A percentile compares a stretch with the other conserved stretches of the same genome.
Conservation (phyloP, 92 coral and sea anemone genomes). For the Parazoanthus swiftii region DNA sequence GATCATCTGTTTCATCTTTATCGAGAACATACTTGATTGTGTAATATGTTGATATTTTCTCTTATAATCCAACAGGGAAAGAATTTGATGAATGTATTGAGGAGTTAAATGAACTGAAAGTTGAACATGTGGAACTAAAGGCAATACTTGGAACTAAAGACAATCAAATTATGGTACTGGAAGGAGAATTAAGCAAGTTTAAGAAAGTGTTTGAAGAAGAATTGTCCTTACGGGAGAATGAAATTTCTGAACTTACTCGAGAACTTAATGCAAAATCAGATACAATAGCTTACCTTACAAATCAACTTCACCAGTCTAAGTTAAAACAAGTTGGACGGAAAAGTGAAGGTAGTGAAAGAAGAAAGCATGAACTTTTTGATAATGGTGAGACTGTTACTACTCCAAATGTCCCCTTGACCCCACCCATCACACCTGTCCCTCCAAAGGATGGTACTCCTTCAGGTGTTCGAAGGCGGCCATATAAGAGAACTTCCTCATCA, state of each 20-base stretch:
- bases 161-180: conserved; percentile 73
- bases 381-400: conserved; percentile 2
- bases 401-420: conserved; percentile 6
- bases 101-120: conserved; percentile 59
- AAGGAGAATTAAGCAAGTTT: conserved; percentile 65
- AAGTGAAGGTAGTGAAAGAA: conserved; percentile 32
- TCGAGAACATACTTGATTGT: not conserved
- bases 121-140: conserved; percentile 81
- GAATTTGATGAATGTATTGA: conserved; percentile 51
- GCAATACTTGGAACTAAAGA: conserved; percentile 74
- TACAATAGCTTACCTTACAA: conserved; percentile 90
- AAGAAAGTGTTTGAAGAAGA: conserved; percentile 73
- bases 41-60: not conserved
- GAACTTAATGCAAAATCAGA: conserved; percentile 95
- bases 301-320: conserved; percentile 85
- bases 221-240: conserved; percentile 61
- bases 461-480: conserved; percentile 59
- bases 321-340: conserved; percentile 66
- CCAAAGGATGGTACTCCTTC: conserved; percentile 79
- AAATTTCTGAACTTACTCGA: conserved; percentile 61
- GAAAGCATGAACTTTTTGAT: conserved; percentile 43
- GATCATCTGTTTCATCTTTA: not conserved
- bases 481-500: conserved; percentile 73
- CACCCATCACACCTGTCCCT: conserved; percentile 78
- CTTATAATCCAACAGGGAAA: conserved; percentile 55